Percentiles rank a stretch among this genome's conserved stretches.
phyloP scores from a whole-genome alignment of 2,797 vertebrate genomes.

The Malacoraja senta region DNA sequence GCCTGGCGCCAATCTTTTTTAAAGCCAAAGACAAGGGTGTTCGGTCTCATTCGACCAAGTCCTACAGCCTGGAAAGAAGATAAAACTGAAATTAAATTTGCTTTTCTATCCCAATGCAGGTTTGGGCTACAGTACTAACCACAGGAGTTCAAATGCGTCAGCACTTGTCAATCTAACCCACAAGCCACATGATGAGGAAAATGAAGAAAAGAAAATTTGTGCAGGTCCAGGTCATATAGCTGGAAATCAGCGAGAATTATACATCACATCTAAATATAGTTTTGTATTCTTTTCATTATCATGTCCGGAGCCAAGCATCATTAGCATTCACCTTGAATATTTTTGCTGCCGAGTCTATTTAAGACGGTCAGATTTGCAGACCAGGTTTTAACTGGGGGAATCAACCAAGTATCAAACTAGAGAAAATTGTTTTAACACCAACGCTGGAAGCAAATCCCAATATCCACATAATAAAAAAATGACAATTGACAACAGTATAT shows the following conservation, averaged over 20 bases:
- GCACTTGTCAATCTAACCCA: background rate
- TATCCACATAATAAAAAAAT: background rate
- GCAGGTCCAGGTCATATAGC: background rate
- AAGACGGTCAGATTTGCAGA: background rate
- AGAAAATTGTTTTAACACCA: background rate
- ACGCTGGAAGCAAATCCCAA: background rate
- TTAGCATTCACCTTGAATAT: background rate
- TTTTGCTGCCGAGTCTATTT: background rate
- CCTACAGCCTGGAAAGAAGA: slow-evolving; percentile 75
- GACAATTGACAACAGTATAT: no score
- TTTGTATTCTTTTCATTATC: background rate
- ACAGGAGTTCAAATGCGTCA: background rate
- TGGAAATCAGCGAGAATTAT: background rate
- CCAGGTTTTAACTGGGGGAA: background rate
- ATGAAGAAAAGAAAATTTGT: background rate
- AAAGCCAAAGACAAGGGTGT: slow-evolving; percentile 90
- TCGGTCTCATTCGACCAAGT: slow-evolving; percentile 85
- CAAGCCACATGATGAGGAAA: background rate
- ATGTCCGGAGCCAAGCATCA: background rate
- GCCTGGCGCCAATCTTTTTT: slow-evolving; percentile 87
- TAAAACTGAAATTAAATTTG: background rate
- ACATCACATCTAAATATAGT: background rate
- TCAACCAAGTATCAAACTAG: background rate
- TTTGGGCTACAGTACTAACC: background rate
- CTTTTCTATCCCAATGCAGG: background rate